A percentile compares a stretch with the other conserved stretches of the same genome.
These are phyloP conservation scores for Formicarius rufipectus DNA, from an alignment of 2,113 vertebrate species.

Conservation along the genomic window DNA sequence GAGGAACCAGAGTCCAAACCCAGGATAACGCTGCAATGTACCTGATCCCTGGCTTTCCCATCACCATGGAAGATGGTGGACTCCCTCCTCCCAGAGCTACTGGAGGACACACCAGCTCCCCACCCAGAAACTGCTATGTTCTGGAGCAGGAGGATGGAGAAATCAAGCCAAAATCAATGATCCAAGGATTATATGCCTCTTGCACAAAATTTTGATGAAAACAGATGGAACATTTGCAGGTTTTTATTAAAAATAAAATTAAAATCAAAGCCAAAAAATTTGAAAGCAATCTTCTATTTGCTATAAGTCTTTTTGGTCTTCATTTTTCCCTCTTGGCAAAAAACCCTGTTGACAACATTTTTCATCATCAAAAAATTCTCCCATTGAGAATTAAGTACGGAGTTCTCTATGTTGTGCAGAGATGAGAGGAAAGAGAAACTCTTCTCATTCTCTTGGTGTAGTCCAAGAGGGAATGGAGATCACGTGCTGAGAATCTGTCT, in stretches of 20 bases:
- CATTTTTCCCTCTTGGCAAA: neutral
- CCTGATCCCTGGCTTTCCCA: neutral
- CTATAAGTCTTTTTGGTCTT: neutral
- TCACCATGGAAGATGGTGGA: neutral
- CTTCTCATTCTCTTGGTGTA: neutral
- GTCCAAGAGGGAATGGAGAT: neutral
- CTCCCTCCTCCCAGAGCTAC: neutral
- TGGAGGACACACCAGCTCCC: neutral
- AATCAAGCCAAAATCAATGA: constrained; percentile 28
- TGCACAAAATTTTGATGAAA: constrained; percentile 25
- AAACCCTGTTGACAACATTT: neutral
- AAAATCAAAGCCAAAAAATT: neutral
- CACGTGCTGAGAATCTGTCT: neutral
- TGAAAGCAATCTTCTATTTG: neutral
- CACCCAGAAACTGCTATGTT: neutral
- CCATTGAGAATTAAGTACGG: neutral
- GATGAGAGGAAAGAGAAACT: neutral
- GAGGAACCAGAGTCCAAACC: neutral
- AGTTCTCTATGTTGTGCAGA: neutral
- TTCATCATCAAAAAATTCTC: neutral
- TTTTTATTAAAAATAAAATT: neutral
- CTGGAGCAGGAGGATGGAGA: neutral
- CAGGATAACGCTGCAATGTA: accelerated
- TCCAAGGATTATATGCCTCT: constrained; percentile 26
- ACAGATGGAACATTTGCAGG: constrained; percentile 10